phyloP scores from a whole-genome alignment of 2,113 vertebrate species.

The Himantopus leucocephalus region DNA sequence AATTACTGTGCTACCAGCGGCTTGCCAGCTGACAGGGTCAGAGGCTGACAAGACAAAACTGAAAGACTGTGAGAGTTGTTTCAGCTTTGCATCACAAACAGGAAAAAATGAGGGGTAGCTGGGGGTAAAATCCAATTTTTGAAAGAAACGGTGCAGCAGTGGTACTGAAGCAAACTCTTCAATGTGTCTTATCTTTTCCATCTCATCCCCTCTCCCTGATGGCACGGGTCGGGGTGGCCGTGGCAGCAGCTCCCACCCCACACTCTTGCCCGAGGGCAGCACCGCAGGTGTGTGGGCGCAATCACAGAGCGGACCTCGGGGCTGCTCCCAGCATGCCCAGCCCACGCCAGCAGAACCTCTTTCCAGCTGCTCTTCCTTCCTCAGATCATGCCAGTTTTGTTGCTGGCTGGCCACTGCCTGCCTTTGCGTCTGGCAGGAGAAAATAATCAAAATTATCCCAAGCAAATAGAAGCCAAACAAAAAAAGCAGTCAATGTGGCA shows the following conservation, averaged over 20 bases:
- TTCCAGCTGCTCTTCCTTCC: not conserved
- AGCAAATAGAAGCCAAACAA: not conserved
- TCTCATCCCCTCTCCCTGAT: not conserved
- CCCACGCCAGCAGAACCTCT: not conserved
- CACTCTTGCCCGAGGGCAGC: rapidly evolving
- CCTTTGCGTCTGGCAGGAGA: not conserved
- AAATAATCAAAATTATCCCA: not conserved
- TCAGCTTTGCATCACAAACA: not conserved
- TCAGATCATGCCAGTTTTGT: not conserved
- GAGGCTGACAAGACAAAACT: not conserved
- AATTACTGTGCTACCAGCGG: not conserved
- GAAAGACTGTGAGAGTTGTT: not conserved
- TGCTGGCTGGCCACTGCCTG: not conserved
- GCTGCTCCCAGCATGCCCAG: not conserved
- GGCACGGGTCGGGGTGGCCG: rapidly evolving
- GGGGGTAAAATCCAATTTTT: not conserved
- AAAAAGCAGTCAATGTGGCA: not conserved
- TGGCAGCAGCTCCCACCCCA: not conserved
- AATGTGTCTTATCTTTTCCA: not conserved
- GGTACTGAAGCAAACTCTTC: not conserved
- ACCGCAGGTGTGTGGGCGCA: no score
- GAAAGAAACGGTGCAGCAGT: not conserved
- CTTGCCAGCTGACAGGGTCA: not conserved
- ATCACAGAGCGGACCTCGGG: not conserved
- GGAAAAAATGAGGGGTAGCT: not conserved